Conservation (phyloP, 1,140 invertebrate genomes). For the Agrypnia vestita region DNA sequence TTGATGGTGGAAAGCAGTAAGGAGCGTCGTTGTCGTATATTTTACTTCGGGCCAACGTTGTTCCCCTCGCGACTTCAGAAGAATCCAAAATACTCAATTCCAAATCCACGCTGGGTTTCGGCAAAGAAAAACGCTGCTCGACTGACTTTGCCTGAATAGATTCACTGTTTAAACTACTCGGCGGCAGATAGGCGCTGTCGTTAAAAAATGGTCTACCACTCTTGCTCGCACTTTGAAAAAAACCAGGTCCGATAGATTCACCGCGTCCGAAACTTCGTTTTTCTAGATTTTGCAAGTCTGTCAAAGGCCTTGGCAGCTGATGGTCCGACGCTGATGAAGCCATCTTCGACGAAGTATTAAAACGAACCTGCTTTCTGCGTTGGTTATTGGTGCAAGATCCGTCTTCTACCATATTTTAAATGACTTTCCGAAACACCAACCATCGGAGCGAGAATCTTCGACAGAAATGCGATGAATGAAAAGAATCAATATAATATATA, state of each 20-base stretch:
- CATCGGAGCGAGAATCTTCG: too few species aligned
- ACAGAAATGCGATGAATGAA: too few species aligned
- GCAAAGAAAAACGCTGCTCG: background rate
- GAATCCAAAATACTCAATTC: conserved; percentile 46
- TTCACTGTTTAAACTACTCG: conserved; percentile 12
- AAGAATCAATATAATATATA: too few species aligned
- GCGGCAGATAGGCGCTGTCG: conserved; percentile 10
- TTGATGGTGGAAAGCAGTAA: conserved; percentile 33
- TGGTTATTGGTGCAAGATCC: too few species aligned
- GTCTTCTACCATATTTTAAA: conserved; percentile 3
- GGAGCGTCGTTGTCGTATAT: conserved; percentile 44
- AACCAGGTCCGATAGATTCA: background rate
- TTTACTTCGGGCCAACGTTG: background rate
- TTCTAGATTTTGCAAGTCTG: conserved; percentile 24
- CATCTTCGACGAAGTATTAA: conserved; percentile 33
- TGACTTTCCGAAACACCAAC: too few species aligned
- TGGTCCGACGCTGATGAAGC: conserved; percentile 8
- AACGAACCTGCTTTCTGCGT: conserved; percentile 42
- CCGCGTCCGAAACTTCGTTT: background rate
- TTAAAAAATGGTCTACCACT: background rate
- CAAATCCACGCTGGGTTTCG: conserved; percentile 33
- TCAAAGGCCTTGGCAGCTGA: conserved; percentile 28
- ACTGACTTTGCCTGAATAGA: background rate
- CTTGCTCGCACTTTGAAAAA: background rate
- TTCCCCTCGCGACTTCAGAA: background rate